A percentile compares a stretch with the other conserved stretches of the same genome.
Evolutionary conservation across 2,888 invertebrate species (phyloP).

Genomic region (Hyppa rectilinea): DNA sequence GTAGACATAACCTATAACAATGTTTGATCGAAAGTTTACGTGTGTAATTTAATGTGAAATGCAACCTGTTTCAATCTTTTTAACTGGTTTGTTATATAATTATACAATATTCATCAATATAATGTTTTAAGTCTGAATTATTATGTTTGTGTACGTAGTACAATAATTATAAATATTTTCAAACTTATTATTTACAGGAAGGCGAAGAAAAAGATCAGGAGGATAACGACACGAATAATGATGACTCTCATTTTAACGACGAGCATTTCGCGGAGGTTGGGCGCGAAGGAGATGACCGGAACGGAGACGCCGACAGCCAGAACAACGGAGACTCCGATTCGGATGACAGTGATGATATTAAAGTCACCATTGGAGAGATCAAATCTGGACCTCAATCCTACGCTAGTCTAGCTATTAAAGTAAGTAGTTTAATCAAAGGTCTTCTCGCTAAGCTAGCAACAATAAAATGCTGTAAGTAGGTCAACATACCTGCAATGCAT

Average conservation of each 20-base stretch:
- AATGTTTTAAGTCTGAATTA: background rate
- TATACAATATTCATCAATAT: background rate
- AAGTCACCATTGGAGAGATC: conserved; percentile 98
- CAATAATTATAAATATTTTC: background rate
- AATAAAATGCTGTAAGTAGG: background rate
- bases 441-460: background rate
- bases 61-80: background rate
- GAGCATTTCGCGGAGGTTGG: conserved; percentile 88
- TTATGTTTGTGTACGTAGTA: background rate
- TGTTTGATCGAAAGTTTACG: conserved; percentile 34
- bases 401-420: conserved; percentile 94
- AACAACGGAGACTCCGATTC: conserved; percentile 92
- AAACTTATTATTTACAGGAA: conserved; percentile 68
- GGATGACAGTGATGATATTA: conserved; percentile 96
- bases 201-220: conserved; percentile 87
- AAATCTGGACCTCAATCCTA: conserved; percentile 94
- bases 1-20: conserved; percentile 64
- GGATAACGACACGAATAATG: conserved; percentile 85
- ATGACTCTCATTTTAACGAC: conserved; percentile 88
- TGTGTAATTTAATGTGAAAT: background rate
- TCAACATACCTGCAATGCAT: background rate
- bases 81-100: background rate
- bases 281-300: conserved; percentile 80
- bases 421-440: conserved; percentile 59
- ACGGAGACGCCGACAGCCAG: conserved; percentile 87